Base-by-base conservation (phyloP, 2,888 invertebrate species). In the Standfussiana lucernea region DNA sequence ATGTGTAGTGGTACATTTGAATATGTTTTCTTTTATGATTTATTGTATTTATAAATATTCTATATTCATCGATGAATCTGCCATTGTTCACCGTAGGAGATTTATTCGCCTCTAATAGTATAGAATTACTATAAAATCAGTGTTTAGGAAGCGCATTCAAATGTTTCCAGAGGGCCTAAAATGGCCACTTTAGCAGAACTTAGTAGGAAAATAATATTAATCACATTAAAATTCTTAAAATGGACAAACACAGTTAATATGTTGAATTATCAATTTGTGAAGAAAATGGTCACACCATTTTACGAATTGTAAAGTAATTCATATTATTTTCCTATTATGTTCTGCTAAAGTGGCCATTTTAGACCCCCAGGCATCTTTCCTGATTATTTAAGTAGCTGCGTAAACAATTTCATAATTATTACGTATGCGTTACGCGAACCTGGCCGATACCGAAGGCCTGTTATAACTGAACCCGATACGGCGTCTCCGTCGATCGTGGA, bases 401-500 rank as follows among this genome's bases (percentile, higher is more conserved):
- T 71, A 13, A 62, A 56, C 45, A 64, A 78, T 66, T 50, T 53
- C 42, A 72, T 82, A 78, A 72, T 77, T 68, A 82, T 59, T 59
- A 59, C 56, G 78, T 82, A 86, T 87, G 76, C 83, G 77, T 85
- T 81, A 84, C 81, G 86, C 84, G 85, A 85, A 86, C 84, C 84
- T 84, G 81, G 84, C 80, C 84, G 84, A 83, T 79, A 83, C 78
- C 56, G 66, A 56, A 69, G 86, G 91, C 90, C 90, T 88, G 91
- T 92, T 91, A 92, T 90, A 86, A 83, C 88, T 86, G 68, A 85
- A 83, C 89, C 75, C 84, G 90, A 88, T 87, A 87, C 83, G 89
- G 86, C 82, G 80, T 72, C 76, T 77, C 78, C 65, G 76, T 59
- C 83, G 92, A 86, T 74, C 91, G 83, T 87, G 91, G 91, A 90